Base-by-base conservation (phyloP, 2,113 vertebrate genomes). In the Egretta garzetta region DNA sequence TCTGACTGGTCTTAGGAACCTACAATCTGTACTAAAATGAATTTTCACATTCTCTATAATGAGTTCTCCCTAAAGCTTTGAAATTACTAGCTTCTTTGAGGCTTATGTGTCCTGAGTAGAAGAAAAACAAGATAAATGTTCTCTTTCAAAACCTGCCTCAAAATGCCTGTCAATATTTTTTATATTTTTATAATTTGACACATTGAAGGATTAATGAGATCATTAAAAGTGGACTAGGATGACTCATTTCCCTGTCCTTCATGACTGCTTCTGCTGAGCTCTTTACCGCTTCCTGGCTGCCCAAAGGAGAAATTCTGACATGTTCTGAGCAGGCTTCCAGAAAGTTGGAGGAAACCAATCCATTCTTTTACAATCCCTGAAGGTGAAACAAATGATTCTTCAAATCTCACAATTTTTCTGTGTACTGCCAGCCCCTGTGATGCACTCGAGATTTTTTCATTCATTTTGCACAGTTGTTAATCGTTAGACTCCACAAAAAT, bases 211-310 rank as follows among this genome's bases (percentile, higher is more conserved):
- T 72, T 82, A 75, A 92, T 59, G 67, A 90, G 58, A 27, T 95
- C 71, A 86, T 91, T 96, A 82, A 32, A 53, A 72, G 43, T 66
- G 91, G 45, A 80, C 58, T 55, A 59, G 62, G 52, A 92, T 95
- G 91, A 95, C 89, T 94, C 75, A 86, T 88, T 95, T 88, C 67
- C 37, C 37, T 80, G 71, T 64, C 89, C 89, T 91, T 81, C 74
- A 22, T 64, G 49, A 63, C 66, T 79, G 70, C 70, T 67, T 30
- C 66, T 88, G 56, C 83, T 88, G 53, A 75, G 26, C 62, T 85
- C 62, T 88, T 89, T 83, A 35, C 53, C 50, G 82, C 52, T 86
- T 86, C n/a, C 45, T 49, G 33, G 27, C 37, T 80, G 28, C 75
- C 75, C 43, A 27, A 82, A 92, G 79, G 26, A 86, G 71, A 88